Evolutionary conservation across 2,888 invertebrate genomes (phyloP).

Genomic region (Xanthia icteritia): DNA sequence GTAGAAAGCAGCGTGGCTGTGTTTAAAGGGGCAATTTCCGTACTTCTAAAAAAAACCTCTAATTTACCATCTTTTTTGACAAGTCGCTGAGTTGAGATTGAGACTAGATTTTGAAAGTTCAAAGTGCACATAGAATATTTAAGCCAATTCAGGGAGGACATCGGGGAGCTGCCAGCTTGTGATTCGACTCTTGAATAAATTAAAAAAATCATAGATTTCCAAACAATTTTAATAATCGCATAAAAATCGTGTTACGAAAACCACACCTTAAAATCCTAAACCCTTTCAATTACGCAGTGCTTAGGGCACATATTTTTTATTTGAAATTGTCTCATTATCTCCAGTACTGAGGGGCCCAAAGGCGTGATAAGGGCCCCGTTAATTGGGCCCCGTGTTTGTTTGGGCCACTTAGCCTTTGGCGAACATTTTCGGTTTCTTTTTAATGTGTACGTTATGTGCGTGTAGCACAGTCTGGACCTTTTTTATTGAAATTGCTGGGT

Average conservation of each 20-base stretch:
- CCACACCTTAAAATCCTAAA: slow-evolving; percentile 32
- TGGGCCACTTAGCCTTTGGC: slow-evolving; percentile 49
- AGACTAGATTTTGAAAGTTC: background rate
- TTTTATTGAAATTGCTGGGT: slow-evolving; percentile 36
- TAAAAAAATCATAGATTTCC: background rate
- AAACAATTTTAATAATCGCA: background rate
- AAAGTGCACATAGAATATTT: background rate
- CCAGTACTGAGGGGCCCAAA: slow-evolving; percentile 24
- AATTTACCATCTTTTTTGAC: background rate
- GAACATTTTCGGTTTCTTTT: slow-evolving; percentile 46
- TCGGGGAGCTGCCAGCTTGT: background rate
- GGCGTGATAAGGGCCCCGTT: slow-evolving; percentile 51
- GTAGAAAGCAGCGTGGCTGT: background rate
- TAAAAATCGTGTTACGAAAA: slow-evolving; percentile 16
- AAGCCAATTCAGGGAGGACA: background rate
- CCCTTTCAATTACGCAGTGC: slow-evolving; percentile 35
- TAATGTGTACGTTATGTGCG: slow-evolving; percentile 13
- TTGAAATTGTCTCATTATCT: slow-evolving; percentile 56
- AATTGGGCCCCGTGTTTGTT: slow-evolving; percentile 61
- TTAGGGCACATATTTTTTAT: slow-evolving; percentile 40
- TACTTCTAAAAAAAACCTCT: background rate
- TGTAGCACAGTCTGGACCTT: background rate
- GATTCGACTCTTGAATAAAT: background rate
- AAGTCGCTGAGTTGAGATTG: background rate
- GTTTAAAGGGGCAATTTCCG: background rate